Conservation (phyloP, 92 coral and sea anemone genomes). For the Muricea muricata region DNA sequence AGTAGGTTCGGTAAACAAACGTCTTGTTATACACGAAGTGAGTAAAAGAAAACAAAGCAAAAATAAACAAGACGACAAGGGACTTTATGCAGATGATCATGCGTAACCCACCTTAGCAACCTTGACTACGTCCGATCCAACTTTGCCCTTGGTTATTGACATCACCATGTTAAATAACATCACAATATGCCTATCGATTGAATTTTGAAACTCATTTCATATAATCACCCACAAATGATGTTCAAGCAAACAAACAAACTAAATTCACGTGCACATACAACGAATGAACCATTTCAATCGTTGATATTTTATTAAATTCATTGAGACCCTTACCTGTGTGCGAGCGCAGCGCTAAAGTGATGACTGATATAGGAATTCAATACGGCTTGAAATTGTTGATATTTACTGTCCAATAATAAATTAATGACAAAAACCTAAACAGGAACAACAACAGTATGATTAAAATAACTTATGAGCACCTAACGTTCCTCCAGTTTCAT, state of each 20-base stretch:
- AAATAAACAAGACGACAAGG: neutral
- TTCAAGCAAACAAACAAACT: too few species aligned
- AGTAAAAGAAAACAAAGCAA: too few species aligned
- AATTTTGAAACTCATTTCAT: neutral
- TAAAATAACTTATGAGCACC: neutral
- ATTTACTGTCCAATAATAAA: constrained; percentile 83
- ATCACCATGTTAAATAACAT: constrained; percentile 10
- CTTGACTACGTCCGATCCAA: constrained; percentile 26
- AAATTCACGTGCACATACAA: too few species aligned
- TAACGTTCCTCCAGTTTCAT: neutral
- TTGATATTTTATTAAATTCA: neutral
- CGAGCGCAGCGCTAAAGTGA: constrained; percentile 95
- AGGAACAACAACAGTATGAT: neutral
- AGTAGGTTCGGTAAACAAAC: too few species aligned
- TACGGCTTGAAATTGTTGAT: constrained; percentile 94
- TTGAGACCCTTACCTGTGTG: constrained; percentile 77
- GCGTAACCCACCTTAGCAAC: constrained; percentile 32
- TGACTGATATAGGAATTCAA: constrained; percentile 90
- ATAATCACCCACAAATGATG: too few species aligned
- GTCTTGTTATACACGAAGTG: too few species aligned
- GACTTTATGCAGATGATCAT: neutral
- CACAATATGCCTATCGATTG: constrained; percentile 11
- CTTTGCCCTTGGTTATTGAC: constrained; percentile 2
- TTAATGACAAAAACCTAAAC: constrained; percentile 87
- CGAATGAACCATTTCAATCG: too few species aligned